Percentiles rank a stretch among this genome's conserved stretches.
Conservation (phyloP, 2,797 vertebrate genomes). For the Typhlichthys eigenmanni region DNA sequence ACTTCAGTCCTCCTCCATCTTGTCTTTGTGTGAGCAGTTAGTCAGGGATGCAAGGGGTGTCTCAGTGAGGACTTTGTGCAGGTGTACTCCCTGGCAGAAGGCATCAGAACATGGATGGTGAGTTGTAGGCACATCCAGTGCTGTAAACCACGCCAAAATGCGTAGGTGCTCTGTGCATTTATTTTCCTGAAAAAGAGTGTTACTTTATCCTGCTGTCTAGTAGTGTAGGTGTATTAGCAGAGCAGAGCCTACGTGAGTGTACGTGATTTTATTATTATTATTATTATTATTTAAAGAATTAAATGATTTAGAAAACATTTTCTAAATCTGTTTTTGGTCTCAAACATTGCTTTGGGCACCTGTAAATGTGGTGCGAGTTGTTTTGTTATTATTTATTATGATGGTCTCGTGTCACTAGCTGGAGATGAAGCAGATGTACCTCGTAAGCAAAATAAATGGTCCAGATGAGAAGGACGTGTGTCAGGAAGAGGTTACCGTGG, state of each 20-base stretch:
- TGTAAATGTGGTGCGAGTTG: background rate
- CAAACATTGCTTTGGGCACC: too few relatives aligned
- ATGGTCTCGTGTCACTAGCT: conserved; percentile 71
- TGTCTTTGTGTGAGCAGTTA: conserved; percentile 76
- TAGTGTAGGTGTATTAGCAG: too few relatives aligned
- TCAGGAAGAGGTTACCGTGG: conserved; percentile 83
- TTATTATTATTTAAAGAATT: too few relatives aligned
- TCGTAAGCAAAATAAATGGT: conserved; percentile 82
- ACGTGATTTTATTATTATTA: too few relatives aligned
- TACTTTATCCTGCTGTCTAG: too few relatives aligned
- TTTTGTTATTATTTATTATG: background rate
- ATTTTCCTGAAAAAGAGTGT: too few relatives aligned
- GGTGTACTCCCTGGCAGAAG: conserved; percentile 88
- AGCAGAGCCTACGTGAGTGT: too few relatives aligned
- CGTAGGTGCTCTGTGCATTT: too few relatives aligned
- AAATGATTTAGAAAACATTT: too few relatives aligned
- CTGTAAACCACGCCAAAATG: background rate
- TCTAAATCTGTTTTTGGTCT: too few relatives aligned
- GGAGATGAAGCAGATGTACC: conserved; percentile 95
- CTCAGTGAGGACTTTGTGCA: conserved; percentile 90
- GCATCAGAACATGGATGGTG: conserved; percentile 98
- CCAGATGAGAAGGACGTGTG: conserved; percentile 77
- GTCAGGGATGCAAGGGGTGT: conserved; percentile 80
- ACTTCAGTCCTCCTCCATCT: conserved; percentile 1
- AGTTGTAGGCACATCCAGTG: conserved; percentile 48